Evolutionary conservation across 2,113 vertebrate species (phyloP).

Genomic region (Zonotrichia leucophrys): DNA sequence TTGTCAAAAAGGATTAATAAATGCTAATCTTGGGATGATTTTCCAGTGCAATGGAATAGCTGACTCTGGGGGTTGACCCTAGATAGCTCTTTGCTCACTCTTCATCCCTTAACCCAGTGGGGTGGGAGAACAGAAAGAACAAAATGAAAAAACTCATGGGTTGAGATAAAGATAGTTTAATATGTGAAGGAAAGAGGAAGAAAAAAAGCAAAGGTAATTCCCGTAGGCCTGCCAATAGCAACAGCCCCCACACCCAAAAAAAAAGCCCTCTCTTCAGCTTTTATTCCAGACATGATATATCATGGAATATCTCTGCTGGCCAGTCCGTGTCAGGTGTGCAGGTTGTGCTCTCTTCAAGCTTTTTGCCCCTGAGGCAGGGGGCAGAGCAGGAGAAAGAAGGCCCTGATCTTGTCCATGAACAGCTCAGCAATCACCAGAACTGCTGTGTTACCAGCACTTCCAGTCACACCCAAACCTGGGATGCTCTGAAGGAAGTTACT

Average conservation of each 20-base stretch:
- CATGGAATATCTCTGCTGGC: background rate
- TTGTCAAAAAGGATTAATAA: constrained; percentile 43
- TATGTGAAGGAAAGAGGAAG: background rate
- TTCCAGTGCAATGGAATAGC: background rate
- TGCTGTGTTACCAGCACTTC: no score
- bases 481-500: background rate
- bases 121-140: background rate
- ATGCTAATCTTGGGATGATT: background rate
- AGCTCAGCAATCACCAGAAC: background rate
- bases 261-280: background rate
- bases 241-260: fast-evolving
- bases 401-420: fast-evolving
- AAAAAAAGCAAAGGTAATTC: background rate
- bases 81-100: background rate
- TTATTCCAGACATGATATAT: background rate
- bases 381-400: background rate
- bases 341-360: background rate
- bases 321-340: background rate
- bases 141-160: background rate
- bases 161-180: background rate
- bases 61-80: background rate
- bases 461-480: background rate
- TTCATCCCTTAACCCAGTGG: background rate
- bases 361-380: background rate
- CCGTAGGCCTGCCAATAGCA: background rate